phyloP scores from a whole-genome alignment of 1,140 invertebrate species.

The Leptinotarsa defecta region DNA sequence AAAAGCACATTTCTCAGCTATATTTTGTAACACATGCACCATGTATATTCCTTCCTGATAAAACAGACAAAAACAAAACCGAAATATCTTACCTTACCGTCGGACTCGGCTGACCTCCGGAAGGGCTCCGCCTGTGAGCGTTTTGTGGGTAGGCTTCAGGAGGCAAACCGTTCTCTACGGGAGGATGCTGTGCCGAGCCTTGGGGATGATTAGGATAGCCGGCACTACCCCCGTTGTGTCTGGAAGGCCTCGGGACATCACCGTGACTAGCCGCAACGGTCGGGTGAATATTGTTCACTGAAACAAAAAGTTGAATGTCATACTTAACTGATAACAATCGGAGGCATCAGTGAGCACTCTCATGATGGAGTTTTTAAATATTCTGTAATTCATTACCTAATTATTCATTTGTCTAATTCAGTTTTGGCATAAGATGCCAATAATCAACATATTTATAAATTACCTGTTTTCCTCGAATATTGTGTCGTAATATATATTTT shows the following conservation, averaged over 20 bases:
- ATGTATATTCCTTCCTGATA: not conserved
- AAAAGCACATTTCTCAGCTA: no score
- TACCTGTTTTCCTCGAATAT: no score
- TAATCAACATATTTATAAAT: no score
- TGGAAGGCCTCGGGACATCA: conserved; percentile 54
- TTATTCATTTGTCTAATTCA: no score
- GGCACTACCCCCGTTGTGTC: conserved; percentile 56
- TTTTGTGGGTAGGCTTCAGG: conserved; percentile 58
- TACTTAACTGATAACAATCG: not conserved
- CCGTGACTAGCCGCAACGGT: conserved; percentile 56
- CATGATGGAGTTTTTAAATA: no score
- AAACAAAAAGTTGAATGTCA: not conserved
- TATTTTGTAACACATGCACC: not conserved
- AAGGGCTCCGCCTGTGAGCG: conserved; percentile 57
- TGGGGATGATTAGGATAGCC: conserved; percentile 56
- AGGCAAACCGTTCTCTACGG: conserved; percentile 61
- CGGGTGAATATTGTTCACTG: conserved; percentile 63
- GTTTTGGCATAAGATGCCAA: no score
- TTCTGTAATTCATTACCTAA: no score
- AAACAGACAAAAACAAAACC: not conserved
- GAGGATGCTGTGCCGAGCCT: conserved; percentile 46
- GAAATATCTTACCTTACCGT: conserved; percentile 58
- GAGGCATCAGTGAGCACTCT: no score
- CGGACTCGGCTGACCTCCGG: conserved; percentile 56
- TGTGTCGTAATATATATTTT: no score